Evolutionary conservation across 2,113 vertebrate species (phyloP), one percentile per base, ranked within the genome.

Genomic region (Callorhinus ursinus): DNA sequence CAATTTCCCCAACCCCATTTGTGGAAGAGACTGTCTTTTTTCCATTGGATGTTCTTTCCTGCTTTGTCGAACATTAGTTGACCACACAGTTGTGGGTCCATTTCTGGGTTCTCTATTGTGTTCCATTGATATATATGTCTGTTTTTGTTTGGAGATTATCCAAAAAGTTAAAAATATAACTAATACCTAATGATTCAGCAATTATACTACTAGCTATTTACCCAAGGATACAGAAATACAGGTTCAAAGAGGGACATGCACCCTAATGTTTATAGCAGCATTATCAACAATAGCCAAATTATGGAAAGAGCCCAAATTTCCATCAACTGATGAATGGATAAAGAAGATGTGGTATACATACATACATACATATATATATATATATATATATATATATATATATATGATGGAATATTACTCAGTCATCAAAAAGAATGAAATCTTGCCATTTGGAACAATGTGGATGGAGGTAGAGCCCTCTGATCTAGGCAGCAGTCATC

Each of bases 401-500:
- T 28, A 65, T 12, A 14, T 15, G 31, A 33, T 46, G 72, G 24
- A 49, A 9, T 46, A 76, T 46, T 76, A 42, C 39, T 42, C 71
- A 76, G 24, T 28, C 42, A 46, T 49, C 14, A 28, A 76, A 76
- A 76, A 76, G 72, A 76, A 28, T 49, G 72, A 46, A 49, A 46
- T 76, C 39, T 76, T 76, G 72, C 42, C 72, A 76, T 76, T 76
- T 76, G 72, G 13, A 49, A 76, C 42, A 16, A 76, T 46, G 0
- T 76, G 24, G 42, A 46, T 76, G 7, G 42, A 76, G 42, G 13
- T 16, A 76, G 84, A 92, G 63, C 76, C 63, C 59, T 42, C 46
- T 85, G 80, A 97, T 96, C 88, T 98, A 97, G 87, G 55, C 97
- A 90, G 77, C 93, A 94, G 51, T 57, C 76, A 74, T 96, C 97